These are phyloP conservation scores for Himalopsyche kuldschensis DNA, from an alignment of 2,888 invertebrate species.

Conservation along the genomic window DNA sequence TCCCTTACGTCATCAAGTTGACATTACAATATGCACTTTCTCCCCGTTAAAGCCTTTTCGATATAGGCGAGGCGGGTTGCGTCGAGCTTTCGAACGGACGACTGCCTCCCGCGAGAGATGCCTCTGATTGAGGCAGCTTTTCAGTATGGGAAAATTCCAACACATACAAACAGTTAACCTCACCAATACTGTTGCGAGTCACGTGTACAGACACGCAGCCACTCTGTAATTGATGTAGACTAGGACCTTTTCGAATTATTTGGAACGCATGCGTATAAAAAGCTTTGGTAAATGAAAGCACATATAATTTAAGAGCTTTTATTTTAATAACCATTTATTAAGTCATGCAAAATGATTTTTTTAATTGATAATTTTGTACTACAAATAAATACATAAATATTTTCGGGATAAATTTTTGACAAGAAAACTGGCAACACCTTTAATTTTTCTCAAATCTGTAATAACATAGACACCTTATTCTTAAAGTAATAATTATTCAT, in stretches of 20 bases:
- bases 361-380: no score
- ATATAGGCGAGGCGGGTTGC: background rate
- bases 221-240: background rate
- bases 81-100: background rate
- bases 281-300: background rate
- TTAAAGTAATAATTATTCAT: no score
- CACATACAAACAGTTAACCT: background rate
- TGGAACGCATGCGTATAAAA: background rate
- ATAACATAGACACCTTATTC: no score
- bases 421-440: no score
- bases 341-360: no score
- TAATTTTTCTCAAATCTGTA: no score
- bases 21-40: background rate
- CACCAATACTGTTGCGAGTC: background rate
- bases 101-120: constrained; percentile 11
- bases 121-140: constrained; percentile 11
- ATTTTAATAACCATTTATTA: no score
- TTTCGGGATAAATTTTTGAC: no score
- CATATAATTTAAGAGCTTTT: no score
- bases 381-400: no score
- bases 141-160: background rate
- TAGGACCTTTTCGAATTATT: background rate
- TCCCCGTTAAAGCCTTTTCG: background rate
- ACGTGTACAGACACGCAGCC: background rate
- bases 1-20: background rate